phyloP scores from a whole-genome alignment of 1,140 invertebrate genomes.

The Drosophila ohnishii region DNA sequence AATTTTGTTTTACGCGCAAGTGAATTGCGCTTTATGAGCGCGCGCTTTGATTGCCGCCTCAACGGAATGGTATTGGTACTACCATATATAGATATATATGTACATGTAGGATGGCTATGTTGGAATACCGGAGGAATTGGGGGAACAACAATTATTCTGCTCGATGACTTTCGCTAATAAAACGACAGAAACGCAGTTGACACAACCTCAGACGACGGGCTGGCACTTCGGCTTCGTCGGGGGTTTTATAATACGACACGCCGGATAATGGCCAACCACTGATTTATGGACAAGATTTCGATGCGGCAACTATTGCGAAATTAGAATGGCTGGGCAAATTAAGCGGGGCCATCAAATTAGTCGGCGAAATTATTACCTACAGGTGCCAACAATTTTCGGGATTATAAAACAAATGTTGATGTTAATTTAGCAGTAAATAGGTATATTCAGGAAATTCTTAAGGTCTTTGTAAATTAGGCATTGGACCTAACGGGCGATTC shows the following conservation, averaged over 20 bases:
- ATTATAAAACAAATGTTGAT: conserved; percentile 32
- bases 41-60: conserved; percentile 65
- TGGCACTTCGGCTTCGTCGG: conserved; percentile 26
- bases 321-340: conserved; percentile 64
- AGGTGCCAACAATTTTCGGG: conserved; percentile 20
- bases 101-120: conserved; percentile 5
- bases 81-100: neutral
- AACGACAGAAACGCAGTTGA: conserved; percentile 53
- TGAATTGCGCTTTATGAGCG: conserved; percentile 76
- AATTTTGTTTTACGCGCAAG: conserved; percentile 76
- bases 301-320: conserved; percentile 62
- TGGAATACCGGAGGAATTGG: conserved; percentile 7
- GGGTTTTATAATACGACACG: conserved; percentile 69
- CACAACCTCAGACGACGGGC: conserved; percentile 46
- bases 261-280: conserved; percentile 52
- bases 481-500: conserved; percentile 34
- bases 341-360: conserved; percentile 37
- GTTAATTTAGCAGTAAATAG: conserved; percentile 25
- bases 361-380: conserved; percentile 21
- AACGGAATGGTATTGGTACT: conserved; percentile 25
- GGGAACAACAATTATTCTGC: conserved; percentile 74
- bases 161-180: conserved; percentile 81
- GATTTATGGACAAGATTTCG: conserved; percentile 35
- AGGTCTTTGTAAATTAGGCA: conserved; percentile 8
- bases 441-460: conserved; percentile 3